Evolutionary conservation across 2,888 invertebrate genomes (phyloP), one percentile per base, ranked within the genome.

Genomic region (Digitonthophagus gazella): DNA sequence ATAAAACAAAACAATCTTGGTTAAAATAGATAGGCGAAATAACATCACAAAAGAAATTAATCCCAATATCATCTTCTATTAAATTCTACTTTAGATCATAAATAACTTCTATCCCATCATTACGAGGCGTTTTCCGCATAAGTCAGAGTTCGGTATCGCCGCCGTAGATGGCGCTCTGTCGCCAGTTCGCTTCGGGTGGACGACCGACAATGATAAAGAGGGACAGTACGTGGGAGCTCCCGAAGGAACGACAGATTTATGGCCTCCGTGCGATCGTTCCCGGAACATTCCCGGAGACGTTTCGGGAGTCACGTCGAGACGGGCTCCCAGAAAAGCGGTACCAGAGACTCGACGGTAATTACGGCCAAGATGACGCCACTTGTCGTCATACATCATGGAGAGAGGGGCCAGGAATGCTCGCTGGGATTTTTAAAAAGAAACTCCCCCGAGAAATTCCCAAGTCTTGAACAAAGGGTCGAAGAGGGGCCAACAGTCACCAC

Each of bases 201-300:
- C 61, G 61, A 20, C 19, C 61, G 79, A 79, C 79, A 75, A 74
- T 79, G 80, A 80, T 79, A 78, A 78, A 80, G 76, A 72, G 80
- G 78, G 80, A 80, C 80, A 77, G 78, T 74, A 79, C 80, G 80
- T 79, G 79, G 77, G 72, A 77, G 79, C 79, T 80, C 78, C 77
- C 74, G 28, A 61, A 70, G 74, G 71, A 61, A 72, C 69, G 70
- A 75, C 76, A 77, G 78, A 80, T 80, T 80, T 80, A 80, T 79
- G 75, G 75, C 77, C 73, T 71, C 75, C 70, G 75, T 76, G 77
- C 78, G 77, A 79, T 78, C 78, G 76, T 77, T 74, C 71, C 70
- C 63, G 69, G 68, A n/a, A 61, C 61, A 20, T 76, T 77, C 75
- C 74, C 68, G 61, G 69, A 71, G 72, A 71, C 69, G 72, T 71